These are phyloP conservation scores for Hyphantria cunea DNA, from an alignment of 1,140 invertebrate species.

Conservation along the genomic window DNA sequence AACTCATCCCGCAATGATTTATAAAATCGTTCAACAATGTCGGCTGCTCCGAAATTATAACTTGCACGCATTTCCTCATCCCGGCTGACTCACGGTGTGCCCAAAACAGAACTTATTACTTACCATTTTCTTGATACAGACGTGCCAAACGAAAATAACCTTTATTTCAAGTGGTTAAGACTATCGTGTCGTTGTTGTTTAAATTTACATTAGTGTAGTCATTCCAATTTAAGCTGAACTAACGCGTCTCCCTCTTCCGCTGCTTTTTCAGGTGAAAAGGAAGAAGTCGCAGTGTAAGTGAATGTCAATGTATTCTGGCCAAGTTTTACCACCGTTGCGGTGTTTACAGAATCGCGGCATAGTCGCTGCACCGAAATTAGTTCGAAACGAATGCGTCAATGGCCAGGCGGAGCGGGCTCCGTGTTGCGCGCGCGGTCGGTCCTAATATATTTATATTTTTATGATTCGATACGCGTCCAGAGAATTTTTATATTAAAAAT, in stretches of 20 bases:
- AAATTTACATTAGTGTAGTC: conserved; percentile 45
- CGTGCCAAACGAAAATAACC: conserved; percentile 32
- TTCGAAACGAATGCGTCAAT: conserved; percentile 79
- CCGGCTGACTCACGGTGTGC: conserved; percentile 71
- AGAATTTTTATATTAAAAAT: conserved; percentile 78
- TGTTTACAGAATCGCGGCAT: conserved; percentile 81
- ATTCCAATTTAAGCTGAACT: conserved; percentile 51
- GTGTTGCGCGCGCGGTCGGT: conserved; percentile 65
- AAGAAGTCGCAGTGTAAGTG: conserved; percentile 38
- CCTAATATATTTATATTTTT: conserved; percentile 79
- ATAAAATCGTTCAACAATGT: conserved; percentile 77
- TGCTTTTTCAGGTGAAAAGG: conserved; percentile 33
- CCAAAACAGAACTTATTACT: conserved; percentile 78
- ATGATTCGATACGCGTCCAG: conserved; percentile 71
- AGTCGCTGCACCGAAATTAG: conserved; percentile 79
- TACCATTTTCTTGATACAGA: conserved; percentile 46
- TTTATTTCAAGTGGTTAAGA: conserved; percentile 32
- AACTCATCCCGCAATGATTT: conserved; percentile 59
- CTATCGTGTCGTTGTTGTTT: conserved; percentile 12
- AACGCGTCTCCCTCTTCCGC: conserved; percentile 41
- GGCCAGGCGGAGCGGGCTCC: conserved; percentile 60
- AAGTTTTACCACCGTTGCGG: conserved; percentile 52
- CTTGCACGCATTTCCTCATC: conserved; percentile 78
- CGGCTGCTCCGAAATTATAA: conserved; percentile 76
- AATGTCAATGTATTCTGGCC: conserved; percentile 51